Conservation (phyloP, 2,113 vertebrate species). For the Nesogale talazaci region DNA sequence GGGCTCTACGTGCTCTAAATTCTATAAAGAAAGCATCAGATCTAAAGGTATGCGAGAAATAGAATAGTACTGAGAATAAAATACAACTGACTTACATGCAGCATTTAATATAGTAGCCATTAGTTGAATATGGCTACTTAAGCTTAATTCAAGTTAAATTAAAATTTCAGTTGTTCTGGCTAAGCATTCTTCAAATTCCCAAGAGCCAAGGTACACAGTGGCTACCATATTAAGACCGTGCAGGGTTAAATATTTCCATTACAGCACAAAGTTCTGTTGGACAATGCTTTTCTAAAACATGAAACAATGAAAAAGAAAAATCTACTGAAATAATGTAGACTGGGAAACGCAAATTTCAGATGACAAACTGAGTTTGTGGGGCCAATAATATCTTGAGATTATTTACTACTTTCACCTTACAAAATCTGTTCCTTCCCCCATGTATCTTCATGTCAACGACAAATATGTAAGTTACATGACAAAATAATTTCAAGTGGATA, state of each 20-base stretch:
- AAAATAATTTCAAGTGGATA: conserved; percentile 35
- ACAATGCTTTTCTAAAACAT: not conserved
- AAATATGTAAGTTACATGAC: not conserved
- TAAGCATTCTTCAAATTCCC: not conserved
- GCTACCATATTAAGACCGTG: accelerated
- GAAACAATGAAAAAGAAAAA: not conserved
- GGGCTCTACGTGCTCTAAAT: no score
- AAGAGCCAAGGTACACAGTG: not conserved
- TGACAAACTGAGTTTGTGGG: not conserved
- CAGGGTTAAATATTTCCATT: not conserved
- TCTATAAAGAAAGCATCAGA: conserved; percentile 34
- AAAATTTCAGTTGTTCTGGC: not conserved
- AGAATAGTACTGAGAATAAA: conserved; percentile 2
- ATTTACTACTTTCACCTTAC: not conserved
- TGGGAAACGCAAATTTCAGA: not conserved
- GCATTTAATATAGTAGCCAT: not conserved
- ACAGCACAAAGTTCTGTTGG: not conserved
- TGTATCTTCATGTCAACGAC: not conserved
- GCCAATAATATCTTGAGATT: not conserved
- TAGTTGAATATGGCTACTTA: not conserved
- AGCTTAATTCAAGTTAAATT: conserved; percentile 19
- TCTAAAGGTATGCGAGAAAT: conserved; percentile 12
- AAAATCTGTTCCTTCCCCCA: not conserved
- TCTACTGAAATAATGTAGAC: not conserved
- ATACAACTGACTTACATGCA: not conserved